These are phyloP conservation scores for Rhingia campestris DNA, from an alignment of 2,888 invertebrate species.

Conservation along the genomic window DNA sequence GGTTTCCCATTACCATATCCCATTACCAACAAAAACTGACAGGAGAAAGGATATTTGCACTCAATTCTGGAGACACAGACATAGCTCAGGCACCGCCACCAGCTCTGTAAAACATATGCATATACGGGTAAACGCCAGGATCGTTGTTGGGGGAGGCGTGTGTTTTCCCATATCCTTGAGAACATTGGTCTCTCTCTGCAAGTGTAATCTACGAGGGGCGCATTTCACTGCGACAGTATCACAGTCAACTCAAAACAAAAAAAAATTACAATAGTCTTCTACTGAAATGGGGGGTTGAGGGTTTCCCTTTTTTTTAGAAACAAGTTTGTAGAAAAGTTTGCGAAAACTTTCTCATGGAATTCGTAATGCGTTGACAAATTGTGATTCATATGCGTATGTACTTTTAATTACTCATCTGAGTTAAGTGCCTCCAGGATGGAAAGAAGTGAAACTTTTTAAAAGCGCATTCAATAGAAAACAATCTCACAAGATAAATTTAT, in stretches of 20 bases:
- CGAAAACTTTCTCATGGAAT: constrained; percentile 49
- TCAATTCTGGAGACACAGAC: constrained; percentile 65
- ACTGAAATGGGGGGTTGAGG: background rate
- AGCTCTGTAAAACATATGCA: constrained; percentile 50
- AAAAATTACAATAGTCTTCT: constrained; percentile 29
- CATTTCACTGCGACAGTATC: constrained; percentile 49
- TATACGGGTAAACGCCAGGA: constrained; percentile 38
- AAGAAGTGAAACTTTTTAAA: constrained; percentile 5
- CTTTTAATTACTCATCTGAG: constrained; percentile 45
- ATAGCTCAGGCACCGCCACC: constrained; percentile 10
- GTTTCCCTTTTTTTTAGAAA: constrained; percentile 6
- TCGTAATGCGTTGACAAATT: constrained; percentile 60
- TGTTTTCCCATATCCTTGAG: constrained; percentile 32
- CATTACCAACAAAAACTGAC: constrained; percentile 73
- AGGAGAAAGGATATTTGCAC: constrained; percentile 71
- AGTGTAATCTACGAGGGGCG: constrained; percentile 35
- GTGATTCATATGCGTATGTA: constrained; percentile 49
- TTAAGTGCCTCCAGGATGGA: background rate
- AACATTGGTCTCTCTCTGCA: constrained; percentile 22
- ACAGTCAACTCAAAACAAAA: constrained; percentile 26
- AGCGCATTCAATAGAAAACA: constrained; percentile 1
- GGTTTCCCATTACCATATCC: constrained; percentile 74
- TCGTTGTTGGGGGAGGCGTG: constrained; percentile 14
- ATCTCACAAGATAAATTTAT: background rate
- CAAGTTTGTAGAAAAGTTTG: constrained; percentile 30